These are phyloP conservation scores for Crotalus viridis DNA, from an alignment of 2,113 vertebrate species.

Conservation along the genomic window DNA sequence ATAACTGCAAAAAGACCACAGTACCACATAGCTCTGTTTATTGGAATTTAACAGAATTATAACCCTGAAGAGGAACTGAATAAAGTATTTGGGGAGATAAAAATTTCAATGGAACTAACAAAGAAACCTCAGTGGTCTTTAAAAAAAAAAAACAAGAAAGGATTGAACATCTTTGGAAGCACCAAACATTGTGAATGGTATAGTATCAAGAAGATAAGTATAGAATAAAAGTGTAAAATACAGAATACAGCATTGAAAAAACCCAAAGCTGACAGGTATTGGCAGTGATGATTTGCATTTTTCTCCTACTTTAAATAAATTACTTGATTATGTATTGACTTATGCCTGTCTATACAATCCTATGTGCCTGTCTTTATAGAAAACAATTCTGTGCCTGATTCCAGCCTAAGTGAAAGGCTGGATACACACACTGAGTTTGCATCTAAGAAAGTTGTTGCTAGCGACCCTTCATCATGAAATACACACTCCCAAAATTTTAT, in stretches of 20 bases:
- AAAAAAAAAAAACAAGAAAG: background rate
- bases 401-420: slow-evolving; percentile 21
- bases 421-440: slow-evolving; percentile 5
- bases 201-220: background rate
- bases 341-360: background rate
- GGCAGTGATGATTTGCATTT: background rate
- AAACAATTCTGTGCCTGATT: slow-evolving; percentile 8
- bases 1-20: background rate
- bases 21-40: background rate
- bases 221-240: background rate
- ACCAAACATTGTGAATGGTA: background rate
- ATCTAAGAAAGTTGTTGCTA: slow-evolving; percentile 12
- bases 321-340: background rate
- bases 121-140: background rate
- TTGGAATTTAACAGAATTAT: background rate
- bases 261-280: background rate
- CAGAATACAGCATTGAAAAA: background rate
- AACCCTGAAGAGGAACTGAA: background rate
- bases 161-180: background rate
- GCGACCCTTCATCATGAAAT: slow-evolving; percentile 4
- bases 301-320: background rate
- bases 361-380: slow-evolving; percentile 11
- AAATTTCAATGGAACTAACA: background rate
- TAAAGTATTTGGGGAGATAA: background rate
- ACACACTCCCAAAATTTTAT: slow-evolving; percentile 22